A percentile compares a stretch with the other conserved stretches of the same genome.
Evolutionary conservation across 2,888 invertebrate genomes (phyloP).

Genomic region (Meganola albula): DNA sequence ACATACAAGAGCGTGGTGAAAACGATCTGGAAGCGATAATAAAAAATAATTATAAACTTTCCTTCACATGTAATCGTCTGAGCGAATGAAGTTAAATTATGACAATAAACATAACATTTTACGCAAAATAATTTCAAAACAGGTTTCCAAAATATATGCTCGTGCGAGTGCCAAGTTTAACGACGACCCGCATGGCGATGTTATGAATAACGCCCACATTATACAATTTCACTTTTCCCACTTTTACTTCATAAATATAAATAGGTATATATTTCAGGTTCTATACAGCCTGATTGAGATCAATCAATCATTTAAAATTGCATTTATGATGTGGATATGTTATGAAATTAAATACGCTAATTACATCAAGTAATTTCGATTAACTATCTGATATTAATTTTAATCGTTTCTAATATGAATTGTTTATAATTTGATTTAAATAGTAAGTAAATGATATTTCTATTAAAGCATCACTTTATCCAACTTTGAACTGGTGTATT

Average conservation of each 20-base stretch:
- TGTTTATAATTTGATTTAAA: no score
- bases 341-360: no score
- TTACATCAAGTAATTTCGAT: no score
- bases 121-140: constrained; percentile 41
- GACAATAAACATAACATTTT: constrained; percentile 31
- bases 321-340: no score
- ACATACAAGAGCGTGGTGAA: constrained; percentile 56
- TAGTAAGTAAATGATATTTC: no score
- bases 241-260: constrained; percentile 57
- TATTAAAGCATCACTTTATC: no score
- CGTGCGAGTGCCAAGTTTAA: constrained; percentile 38
- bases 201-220: constrained; percentile 60
- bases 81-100: constrained; percentile 17
- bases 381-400: no score
- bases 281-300: no score
- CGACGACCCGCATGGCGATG: constrained; percentile 61
- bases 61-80: constrained; percentile 15
- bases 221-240: constrained; percentile 70
- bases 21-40: constrained; percentile 56
- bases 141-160: constrained; percentile 43
- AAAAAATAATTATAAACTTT: constrained; percentile 30
- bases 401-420: no score
- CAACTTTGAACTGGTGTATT: no score
- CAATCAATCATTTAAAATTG: constrained; percentile 15
- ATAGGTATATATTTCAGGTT: constrained; percentile 8